Evolutionary conservation across 2,888 invertebrate species (phyloP).

Genomic region (Ctenicera cuprea): DNA sequence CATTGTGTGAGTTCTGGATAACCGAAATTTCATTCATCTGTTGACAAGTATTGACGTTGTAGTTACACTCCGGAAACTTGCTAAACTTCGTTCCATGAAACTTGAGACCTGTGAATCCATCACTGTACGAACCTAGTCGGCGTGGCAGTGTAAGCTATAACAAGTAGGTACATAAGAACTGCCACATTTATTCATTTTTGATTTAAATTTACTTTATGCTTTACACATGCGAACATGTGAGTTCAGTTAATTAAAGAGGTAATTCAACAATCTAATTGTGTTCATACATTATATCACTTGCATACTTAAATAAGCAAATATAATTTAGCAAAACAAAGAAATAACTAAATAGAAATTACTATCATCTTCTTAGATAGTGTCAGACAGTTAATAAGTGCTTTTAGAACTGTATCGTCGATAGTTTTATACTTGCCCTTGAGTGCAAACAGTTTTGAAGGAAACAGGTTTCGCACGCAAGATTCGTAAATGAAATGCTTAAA

Average conservation of each 20-base stretch:
- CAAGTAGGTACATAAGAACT: slow-evolving; percentile 40
- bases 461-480: too few species aligned
- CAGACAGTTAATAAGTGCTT: too few species aligned
- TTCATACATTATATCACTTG: background rate
- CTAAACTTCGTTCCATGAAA: slow-evolving; percentile 46
- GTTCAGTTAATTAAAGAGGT: background rate
- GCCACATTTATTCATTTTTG: slow-evolving; percentile 41
- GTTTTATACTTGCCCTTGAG: too few species aligned
- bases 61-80: slow-evolving; percentile 47
- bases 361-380: too few species aligned
- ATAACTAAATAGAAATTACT: too few species aligned
- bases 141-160: slow-evolving; percentile 52
- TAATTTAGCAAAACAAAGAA: too few species aligned
- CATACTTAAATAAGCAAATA: too few species aligned
- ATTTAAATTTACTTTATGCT: slow-evolving; percentile 5
- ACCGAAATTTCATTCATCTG: slow-evolving; percentile 89
- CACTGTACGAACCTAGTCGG: slow-evolving; percentile 44
- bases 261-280: background rate
- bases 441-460: too few species aligned
- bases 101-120: slow-evolving; percentile 50
- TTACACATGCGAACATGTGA: background rate
- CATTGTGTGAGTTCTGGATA: slow-evolving; percentile 83
- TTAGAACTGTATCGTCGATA: too few species aligned
- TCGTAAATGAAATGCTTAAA: too few species aligned
- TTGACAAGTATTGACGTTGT: slow-evolving; percentile 61